A percentile compares a stretch with the other conserved stretches of the same genome.
Conservation (phyloP, 2,888 invertebrate species). For the Patella pellucida region DNA sequence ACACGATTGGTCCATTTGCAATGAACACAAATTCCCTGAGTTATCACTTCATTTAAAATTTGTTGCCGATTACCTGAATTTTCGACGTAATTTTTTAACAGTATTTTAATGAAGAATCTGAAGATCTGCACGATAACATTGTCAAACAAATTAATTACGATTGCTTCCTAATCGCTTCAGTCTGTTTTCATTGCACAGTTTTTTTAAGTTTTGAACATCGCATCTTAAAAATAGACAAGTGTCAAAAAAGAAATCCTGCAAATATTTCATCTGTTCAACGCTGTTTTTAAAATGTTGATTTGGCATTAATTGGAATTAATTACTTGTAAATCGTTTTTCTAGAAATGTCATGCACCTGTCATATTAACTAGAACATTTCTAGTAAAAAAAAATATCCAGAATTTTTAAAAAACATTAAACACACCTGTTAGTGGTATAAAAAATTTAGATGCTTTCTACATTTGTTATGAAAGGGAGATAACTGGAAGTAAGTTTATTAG, state of each 20-base stretch:
- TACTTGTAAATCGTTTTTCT: not conserved
- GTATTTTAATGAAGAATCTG: no score
- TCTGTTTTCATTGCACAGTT: not conserved
- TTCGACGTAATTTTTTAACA: no score
- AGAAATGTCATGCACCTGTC: not conserved
- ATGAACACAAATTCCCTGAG: no score
- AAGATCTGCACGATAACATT: no score
- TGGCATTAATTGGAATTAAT: slow-evolving; percentile 2
- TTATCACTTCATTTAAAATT: no score
- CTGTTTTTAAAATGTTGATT: not conserved
- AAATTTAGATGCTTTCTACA: not conserved
- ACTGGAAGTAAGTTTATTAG: slow-evolving; percentile 1
- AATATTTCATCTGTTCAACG: slow-evolving; percentile 3
- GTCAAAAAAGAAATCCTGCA: slow-evolving; percentile 4
- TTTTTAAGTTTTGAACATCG: not conserved
- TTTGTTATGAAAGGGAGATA: slow-evolving; percentile 9
- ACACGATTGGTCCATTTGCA: no score
- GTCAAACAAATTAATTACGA: no score
- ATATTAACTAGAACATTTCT: no score
- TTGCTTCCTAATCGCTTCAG: no score
- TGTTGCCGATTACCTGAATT: no score
- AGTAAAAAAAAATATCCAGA: no score
- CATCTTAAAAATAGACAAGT: not conserved
- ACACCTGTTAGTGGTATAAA: not conserved
- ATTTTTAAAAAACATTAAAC: not conserved